Conservation (phyloP, 2,113 vertebrate genomes). For the Erythrocercus mccallii region DNA sequence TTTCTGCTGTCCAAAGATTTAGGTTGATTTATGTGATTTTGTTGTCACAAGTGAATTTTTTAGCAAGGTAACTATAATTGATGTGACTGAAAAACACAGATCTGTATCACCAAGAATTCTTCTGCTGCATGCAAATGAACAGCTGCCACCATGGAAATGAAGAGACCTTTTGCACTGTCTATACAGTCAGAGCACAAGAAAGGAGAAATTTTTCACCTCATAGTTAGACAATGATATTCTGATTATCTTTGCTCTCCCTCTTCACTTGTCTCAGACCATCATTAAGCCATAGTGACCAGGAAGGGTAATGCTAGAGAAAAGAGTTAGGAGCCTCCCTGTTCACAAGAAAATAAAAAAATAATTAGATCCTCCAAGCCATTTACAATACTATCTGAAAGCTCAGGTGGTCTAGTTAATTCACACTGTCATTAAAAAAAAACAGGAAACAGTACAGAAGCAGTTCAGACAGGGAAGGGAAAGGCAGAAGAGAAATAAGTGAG, state of each 20-base stretch:
- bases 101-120: neutral
- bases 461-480: neutral
- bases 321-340: neutral
- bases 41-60: neutral
- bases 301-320: neutral
- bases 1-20: neutral
- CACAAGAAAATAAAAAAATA: neutral
- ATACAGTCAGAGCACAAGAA: neutral
- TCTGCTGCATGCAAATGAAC: neutral
- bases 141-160: neutral
- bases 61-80: neutral
- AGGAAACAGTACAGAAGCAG: neutral
- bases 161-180: neutral
- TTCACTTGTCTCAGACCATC: neutral
- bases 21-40: neutral
- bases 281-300: neutral
- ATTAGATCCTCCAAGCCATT: neutral
- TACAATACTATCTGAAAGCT: neutral
- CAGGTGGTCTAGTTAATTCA: neutral
- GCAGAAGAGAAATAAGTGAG: neutral
- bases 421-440: neutral
- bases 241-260: neutral
- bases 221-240: neutral
- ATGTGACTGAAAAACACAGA: neutral
- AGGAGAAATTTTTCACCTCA: neutral